Base-by-base conservation (phyloP, 2,113 vertebrate species). In the Pollachius pollachius region DNA sequence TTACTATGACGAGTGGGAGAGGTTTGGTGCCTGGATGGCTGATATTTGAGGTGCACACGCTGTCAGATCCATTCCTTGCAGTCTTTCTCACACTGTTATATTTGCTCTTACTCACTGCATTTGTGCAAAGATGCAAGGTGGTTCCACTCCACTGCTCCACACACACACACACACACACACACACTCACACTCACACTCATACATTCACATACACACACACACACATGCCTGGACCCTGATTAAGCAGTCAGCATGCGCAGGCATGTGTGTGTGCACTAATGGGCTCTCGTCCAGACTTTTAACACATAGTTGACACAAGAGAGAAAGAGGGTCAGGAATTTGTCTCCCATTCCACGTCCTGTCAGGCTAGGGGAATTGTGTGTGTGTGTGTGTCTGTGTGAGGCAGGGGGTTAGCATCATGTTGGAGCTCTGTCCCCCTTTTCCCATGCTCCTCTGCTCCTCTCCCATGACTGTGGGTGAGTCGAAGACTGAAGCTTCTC, bases 241-340 rank as follows among this genome's bases (percentile, higher is more conserved):
- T 34, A 34, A 34, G 30, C 30, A 34, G 54, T 57, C 15, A 5
- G 54, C n/a, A 15, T 56, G 54, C 12, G 54, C 12, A 15, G 15
- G 54, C 17, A 13, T 54, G 52, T 54, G 52, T 54, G 52, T 54
- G 4, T 16, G 12, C 61, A 19, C 18, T 57, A 65, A 11, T 15
- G 69, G 58, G 65, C 64, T 21, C 61, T 17, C 15, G 54, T 76
- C 71, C 71, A 63, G 52, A 27, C 63, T 52, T 67, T 58, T 59
- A 52, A 59, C 65, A 56, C 69, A 71, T 23, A 79, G 74, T 81
- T 84, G 78, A 87, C 72, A 79, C 75, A 80, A 70, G 69, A 16
- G 54, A 74, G 69, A 16, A n/a, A 74, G 74, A 68, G 77, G 63
- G 71, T 74, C 63, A 75, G 80, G 74, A 82, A 78, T 75, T 76